Conservation (phyloP, 2,888 invertebrate species). For the Hydroisotoma schaefferi region DNA sequence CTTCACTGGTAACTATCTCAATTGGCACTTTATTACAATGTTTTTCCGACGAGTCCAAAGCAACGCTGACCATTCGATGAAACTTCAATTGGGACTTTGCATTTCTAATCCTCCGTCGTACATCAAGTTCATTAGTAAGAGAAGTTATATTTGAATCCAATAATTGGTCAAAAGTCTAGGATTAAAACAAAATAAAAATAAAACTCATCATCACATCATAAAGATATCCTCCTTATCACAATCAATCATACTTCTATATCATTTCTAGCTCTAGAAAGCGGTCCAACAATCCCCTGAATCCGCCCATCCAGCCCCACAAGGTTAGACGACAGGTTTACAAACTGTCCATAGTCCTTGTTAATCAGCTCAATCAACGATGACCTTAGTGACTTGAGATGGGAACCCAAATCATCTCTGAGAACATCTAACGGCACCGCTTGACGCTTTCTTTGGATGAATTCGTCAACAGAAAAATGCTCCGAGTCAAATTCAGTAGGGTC, state of each 20-base stretch:
- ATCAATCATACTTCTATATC: constrained; percentile 76
- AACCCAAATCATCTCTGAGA: constrained; percentile 82
- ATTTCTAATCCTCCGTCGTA: constrained; percentile 30
- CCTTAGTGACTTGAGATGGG: constrained; percentile 85
- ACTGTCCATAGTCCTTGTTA: constrained; percentile 96
- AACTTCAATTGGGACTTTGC: constrained; percentile 35
- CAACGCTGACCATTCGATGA: constrained; percentile 32
- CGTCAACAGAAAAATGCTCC: constrained; percentile 89
- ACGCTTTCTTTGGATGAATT: constrained; percentile 70
- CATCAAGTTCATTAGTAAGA: constrained; percentile 35
- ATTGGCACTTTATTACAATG: constrained; percentile 34
- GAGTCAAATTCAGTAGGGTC: constrained; percentile 44
- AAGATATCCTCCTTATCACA: constrained; percentile 2
- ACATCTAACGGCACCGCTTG: constrained; percentile 74
- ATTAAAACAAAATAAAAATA: constrained; percentile 20
- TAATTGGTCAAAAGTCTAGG: constrained; percentile 23
- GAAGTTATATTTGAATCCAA: constrained; percentile 34
- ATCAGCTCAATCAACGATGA: constrained; percentile 95
- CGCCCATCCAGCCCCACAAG: constrained; percentile 86
- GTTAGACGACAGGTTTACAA: constrained; percentile 93
- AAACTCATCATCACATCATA: neutral
- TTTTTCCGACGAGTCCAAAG: constrained; percentile 38
- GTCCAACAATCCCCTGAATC: constrained; percentile 73
- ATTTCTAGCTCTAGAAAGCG: constrained; percentile 74
- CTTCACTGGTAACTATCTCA: constrained; percentile 25